Base-by-base conservation (phyloP, 2,113 vertebrate genomes). In the Panthera leo region DNA sequence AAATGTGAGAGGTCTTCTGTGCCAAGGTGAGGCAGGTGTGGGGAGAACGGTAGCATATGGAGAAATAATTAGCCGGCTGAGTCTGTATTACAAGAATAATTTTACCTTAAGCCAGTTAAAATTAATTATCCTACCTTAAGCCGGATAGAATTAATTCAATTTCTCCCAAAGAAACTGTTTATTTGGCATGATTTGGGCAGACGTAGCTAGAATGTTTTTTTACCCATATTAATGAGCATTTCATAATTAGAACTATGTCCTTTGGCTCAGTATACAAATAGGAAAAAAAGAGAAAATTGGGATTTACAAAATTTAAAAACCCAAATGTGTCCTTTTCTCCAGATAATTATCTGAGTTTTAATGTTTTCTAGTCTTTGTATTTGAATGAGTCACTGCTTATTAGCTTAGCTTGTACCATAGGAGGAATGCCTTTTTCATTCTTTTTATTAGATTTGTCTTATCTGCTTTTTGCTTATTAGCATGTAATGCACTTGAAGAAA, bases 101-200 rank as follows among this genome's bases (percentile, higher is more conserved):
- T 83, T 39, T 92, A 95, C 75, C 63, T 75, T 82, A 83, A 94
- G 85, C 80, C 55, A 58, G 76, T 94, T 88, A 92, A 94, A 96
- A 91, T 96, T 92, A 94, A 95, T 97, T 76, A 94, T 68, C 85
- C 42, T 91, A 68, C 76, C 36, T 90, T 87, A 84, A 90, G 63
- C 70, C 48, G 91, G 53, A 75, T 42, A 97, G 23, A 91, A 95
- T 70, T 89, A 83, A 95, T 73, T 83, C 61, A 83, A 3, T 92
- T 96, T 78, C 58, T 92, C 14, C 55, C 34, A 68, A 75, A 86
- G 55, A 84, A 92, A 70, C n/a, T 51, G 29, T 88, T 67, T 95
- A 58, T 87, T 95, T 94, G 88, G 45, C n/a, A 75, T 7, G 3
- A 65, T 80, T 63, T 53, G 31, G 87, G 13, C 48, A 3, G 10